Conservation (phyloP, 2,888 invertebrate species). For the Leucoma salicis region DNA sequence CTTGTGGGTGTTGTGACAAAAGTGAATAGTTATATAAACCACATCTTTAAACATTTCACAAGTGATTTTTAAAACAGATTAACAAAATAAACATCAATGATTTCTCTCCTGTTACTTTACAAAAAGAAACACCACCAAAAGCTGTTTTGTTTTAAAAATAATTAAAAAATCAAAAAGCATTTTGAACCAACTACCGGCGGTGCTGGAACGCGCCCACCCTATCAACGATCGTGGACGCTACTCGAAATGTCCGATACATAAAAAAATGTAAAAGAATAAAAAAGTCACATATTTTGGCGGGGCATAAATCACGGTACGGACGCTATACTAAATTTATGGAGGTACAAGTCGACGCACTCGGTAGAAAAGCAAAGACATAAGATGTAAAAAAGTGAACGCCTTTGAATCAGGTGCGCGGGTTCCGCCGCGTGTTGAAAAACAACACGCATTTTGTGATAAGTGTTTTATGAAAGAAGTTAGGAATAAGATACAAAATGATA, state of each 20-base stretch:
- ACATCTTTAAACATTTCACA: no score
- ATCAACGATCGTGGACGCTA: constrained; percentile 78
- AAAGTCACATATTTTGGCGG: constrained; percentile 78
- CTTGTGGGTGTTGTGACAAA: no score
- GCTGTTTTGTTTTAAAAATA: constrained; percentile 57
- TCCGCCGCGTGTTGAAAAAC: constrained; percentile 19
- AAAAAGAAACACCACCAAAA: constrained; percentile 53
- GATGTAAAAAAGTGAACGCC: constrained; percentile 37
- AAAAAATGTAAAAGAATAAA: constrained; percentile 48
- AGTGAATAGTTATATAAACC: no score
- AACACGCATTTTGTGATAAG: not conserved
- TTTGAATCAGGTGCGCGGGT: constrained; percentile 22
- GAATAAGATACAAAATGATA: not conserved
- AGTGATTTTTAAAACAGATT: no score
- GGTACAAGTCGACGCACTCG: constrained; percentile 59
- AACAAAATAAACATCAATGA: no score
- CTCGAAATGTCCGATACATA: constrained; percentile 73
- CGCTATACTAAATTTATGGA: constrained; percentile 77
- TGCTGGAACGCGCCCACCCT: constrained; percentile 69
- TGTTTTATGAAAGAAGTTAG: not conserved
- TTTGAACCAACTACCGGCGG: constrained; percentile 75
- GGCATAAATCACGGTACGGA: constrained; percentile 77
- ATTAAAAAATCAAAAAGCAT: constrained; percentile 55
- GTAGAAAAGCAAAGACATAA: constrained; percentile 59
- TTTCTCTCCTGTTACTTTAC: no score